Base-by-base conservation (phyloP, 2,797 vertebrate species). In the Spondyliosoma cantharus region DNA sequence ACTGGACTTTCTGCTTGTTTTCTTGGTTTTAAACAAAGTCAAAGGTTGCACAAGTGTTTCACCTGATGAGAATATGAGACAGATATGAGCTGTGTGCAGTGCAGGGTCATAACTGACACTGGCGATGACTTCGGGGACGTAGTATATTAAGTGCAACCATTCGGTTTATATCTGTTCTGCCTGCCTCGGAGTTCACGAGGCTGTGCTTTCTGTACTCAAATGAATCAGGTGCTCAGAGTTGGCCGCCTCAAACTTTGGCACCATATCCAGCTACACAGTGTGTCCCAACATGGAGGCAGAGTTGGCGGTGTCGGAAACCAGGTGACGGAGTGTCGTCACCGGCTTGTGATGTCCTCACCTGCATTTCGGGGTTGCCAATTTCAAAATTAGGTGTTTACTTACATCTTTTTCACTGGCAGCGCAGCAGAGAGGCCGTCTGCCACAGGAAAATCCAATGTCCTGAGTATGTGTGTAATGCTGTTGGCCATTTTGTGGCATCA, bases 341-440 rank as follows among this genome's bases (percentile, higher is more conserved):
- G 89, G 85, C 89, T 81, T 69, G 17, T 3, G 65, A 62, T 63
- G 64, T 46, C 71, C 76, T 90, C 89, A 86, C 82, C 82, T 89
- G 85, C 29, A 60, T 74, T 86, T 74, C 29, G 13, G 49, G 42
- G 52, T 58, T 87, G 84, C 84, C 85, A 89, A 19, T 82, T 87
- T 86, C 65, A 71, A 88, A 88, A 89, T 82, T 20, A 67, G 66
- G 74, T 69, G 78, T 37, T 37, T 11, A 37, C 62, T 61, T 77
- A 63, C 71, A 80, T 83, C 78, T 90, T 83, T 81, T 89, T 83
- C 57, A 66, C 24, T 37, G 37, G 37, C 37, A 37, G 8, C 81
- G 83, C 76, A 62, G 78, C 60, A 66, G 61, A 59, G 29, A 83
- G 62, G 22, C 53, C 56, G 60, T 85, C 24, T 2, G 54, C 13